These are phyloP conservation scores for Trachymyrmex cornetzi DNA, from an alignment of 1,140 invertebrate species.

Conservation along the genomic window DNA sequence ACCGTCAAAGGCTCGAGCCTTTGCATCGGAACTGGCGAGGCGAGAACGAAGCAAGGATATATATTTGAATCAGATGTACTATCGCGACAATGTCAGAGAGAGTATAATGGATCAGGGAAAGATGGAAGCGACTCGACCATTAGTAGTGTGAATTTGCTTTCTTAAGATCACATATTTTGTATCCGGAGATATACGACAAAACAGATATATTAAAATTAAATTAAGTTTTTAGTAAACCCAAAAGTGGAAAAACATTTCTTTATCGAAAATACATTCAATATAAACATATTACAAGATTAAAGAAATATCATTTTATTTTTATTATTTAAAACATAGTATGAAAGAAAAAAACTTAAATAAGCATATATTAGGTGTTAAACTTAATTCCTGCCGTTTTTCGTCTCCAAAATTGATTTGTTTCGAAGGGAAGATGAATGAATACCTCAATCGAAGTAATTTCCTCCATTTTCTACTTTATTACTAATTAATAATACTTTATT, in stretches of 20 bases:
- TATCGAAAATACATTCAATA: neutral
- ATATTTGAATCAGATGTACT: conserved; percentile 19
- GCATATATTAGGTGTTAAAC: no score
- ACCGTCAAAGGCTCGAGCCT: conserved; percentile 1
- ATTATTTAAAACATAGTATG: no score
- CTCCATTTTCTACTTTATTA: no score
- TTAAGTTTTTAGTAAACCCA: neutral
- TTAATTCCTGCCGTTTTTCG: no score
- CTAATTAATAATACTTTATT: no score
- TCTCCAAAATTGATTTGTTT: no score
- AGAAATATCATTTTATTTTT: no score
- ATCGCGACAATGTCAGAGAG: neutral
- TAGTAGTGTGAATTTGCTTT: conserved; percentile 20
- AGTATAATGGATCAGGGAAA: neutral
- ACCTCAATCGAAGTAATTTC: no score
- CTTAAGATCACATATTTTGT: conserved; percentile 7
- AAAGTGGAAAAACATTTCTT: neutral
- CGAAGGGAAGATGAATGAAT: no score
- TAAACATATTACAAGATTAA: neutral
- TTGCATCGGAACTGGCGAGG: neutral
- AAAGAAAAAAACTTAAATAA: no score
- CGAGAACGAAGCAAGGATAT: neutral
- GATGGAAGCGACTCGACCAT: neutral
- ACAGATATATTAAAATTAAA: conserved; percentile 1
- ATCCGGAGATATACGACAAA: neutral